Conservation (phyloP, 2,113 vertebrate species). For the Ginglymostoma cirratum region DNA sequence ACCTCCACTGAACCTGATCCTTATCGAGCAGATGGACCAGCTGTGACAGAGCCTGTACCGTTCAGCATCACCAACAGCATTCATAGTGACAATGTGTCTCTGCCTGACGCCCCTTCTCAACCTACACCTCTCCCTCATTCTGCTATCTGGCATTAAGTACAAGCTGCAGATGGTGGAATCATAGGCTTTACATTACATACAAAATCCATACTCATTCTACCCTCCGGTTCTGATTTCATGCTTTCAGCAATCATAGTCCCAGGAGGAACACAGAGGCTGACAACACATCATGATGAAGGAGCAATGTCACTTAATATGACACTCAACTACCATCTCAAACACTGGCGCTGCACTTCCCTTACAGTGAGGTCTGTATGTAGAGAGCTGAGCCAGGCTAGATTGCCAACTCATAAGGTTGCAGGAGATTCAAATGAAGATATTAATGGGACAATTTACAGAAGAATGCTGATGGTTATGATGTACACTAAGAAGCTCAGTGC, state of each 20-base stretch:
- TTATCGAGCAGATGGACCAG: too few relatives aligned
- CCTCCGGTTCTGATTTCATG: neutral
- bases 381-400: neutral
- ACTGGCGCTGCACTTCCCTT: neutral
- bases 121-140: neutral
- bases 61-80: neutral
- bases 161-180: neutral
- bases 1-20: neutral
- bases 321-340: neutral
- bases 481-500: neutral
- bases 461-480: neutral
- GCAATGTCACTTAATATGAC: neutral
- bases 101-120: neutral
- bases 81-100: neutral
- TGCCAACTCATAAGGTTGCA: neutral
- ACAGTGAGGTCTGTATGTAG: neutral
- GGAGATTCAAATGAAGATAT: neutral
- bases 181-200: neutral
- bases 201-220: neutral
- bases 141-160: neutral
- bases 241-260: neutral
- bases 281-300: neutral
- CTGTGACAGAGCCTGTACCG: too few relatives aligned
- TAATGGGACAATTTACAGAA: neutral
- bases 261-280: neutral